Evolutionary conservation across 2,888 invertebrate genomes (phyloP), one percentile per base, ranked within the genome.

Genomic region (Dynastes maya): DNA sequence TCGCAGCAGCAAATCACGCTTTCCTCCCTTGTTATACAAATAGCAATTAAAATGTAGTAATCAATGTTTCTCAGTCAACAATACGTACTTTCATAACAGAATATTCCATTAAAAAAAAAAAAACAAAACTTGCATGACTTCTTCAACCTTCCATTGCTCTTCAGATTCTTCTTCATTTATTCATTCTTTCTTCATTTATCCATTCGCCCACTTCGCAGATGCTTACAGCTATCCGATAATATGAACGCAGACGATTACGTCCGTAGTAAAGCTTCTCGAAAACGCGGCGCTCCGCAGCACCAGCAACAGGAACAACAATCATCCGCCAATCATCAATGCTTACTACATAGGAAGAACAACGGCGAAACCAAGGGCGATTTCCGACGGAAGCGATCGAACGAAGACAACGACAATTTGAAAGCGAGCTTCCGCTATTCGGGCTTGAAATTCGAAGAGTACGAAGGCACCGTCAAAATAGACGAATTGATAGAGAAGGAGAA

Each of bases 401-500:
- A 68, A 13, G 53, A 6, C 1, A 51, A 64, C 3, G 63, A 64
- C 6, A 72, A 51, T 9, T 53, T 76, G 16, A 63, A 53, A 9
- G 51, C 51, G 37, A 78, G 78, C 27, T 32, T 22, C 37, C 45
- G 55, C 2, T 71, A 78, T 63, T 29, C 61, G 37, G 71, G 71
- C 1, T 37, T 78, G 22, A 45, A 61, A 5, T 49, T 78, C 64
- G 78, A 78, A 53, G 78, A 78, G 49, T 71, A 55, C 64, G 78
- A 72, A 6, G 64, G 37, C 32, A 40, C 71, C 13, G 63, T 72
- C 0, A 79, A 77, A 1, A 77, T 79, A 22, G 72, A 79, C 51
- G 79, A 77, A 1, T 13, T 77, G 32, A 72, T 72, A 11, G 55
- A 29, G 3, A 58, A 72, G 13, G 70, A 76, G 3, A 76, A 37